A percentile compares a stretch with the other conserved stretches of the same genome.
These are phyloP conservation scores for Argyrosomus regius DNA, from an alignment of 2,797 vertebrate species.

Conservation along the genomic window DNA sequence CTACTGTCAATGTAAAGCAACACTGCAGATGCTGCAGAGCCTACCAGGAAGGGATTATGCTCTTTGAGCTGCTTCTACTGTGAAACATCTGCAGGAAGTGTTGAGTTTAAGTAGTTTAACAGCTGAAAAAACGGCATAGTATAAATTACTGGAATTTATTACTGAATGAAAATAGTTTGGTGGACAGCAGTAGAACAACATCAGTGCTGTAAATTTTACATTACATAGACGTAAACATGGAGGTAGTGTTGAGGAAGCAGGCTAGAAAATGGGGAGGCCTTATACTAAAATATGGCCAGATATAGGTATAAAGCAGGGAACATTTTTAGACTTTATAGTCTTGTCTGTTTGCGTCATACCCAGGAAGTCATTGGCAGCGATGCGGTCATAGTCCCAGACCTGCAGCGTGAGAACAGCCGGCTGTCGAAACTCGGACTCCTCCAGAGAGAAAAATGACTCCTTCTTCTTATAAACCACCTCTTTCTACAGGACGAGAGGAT, in stretches of 20 bases:
- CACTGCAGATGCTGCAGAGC: neutral
- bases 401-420: slow-evolving; percentile 91
- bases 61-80: too few relatives aligned
- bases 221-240: too few relatives aligned
- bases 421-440: slow-evolving; percentile 92
- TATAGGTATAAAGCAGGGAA: too few relatives aligned
- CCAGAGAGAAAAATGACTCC: slow-evolving; percentile 92
- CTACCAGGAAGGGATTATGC: neutral
- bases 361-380: slow-evolving; percentile 93
- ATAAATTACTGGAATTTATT: too few relatives aligned
- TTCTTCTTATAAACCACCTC: slow-evolving; percentile 91
- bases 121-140: too few relatives aligned
- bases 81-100: too few relatives aligned
- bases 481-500: slow-evolving; percentile 71
- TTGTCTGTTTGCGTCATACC: slow-evolving; percentile 79
- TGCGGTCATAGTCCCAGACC: slow-evolving; percentile 96
- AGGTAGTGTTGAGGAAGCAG: neutral
- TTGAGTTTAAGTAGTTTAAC: too few relatives aligned
- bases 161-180: too few relatives aligned
- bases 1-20: neutral
- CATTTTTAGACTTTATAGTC: neutral
- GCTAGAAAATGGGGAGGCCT: neutral
- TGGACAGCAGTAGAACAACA: neutral
- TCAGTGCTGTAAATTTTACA: neutral
- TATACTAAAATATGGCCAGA: neutral